These are phyloP conservation scores for Folsomia candida DNA, from an alignment of 2,888 invertebrate genomes.

Conservation along the genomic window DNA sequence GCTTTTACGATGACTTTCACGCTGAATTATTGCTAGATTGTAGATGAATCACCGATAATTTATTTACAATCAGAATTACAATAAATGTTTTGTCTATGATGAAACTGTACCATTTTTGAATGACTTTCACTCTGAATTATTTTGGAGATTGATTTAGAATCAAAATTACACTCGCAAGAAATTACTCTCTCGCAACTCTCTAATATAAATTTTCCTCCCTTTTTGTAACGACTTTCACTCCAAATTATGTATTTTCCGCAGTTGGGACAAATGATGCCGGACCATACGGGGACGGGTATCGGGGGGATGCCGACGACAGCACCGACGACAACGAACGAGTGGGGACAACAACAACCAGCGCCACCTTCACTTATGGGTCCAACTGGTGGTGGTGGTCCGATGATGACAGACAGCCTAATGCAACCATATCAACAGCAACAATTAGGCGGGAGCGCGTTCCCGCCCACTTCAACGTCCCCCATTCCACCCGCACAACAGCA, in stretches of 20 bases:
- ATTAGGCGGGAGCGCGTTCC: background rate
- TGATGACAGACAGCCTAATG: slow-evolving; percentile 11
- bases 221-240: too few species aligned
- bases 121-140: too few species aligned
- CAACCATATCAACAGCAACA: slow-evolving; percentile 23
- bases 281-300: background rate
- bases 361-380: slow-evolving; percentile 34
- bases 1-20: too few species aligned
- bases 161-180: too few species aligned
- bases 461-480: background rate
- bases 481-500: background rate
- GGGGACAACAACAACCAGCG: background rate
- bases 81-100: background rate
- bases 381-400: slow-evolving; percentile 30
- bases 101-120: too few species aligned
- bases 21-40: too few species aligned
- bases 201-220: too few species aligned
- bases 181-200: too few species aligned
- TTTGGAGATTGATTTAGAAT: too few species aligned
- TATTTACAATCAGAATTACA: too few species aligned
- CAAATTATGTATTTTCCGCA: background rate
- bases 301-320: slow-evolving; percentile 3
- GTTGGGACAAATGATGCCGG: background rate
- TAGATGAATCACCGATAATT: too few species aligned
- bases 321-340: background rate